Base-by-base conservation (phyloP, 2,888 invertebrate genomes). In the Dryadula phaetusa region DNA sequence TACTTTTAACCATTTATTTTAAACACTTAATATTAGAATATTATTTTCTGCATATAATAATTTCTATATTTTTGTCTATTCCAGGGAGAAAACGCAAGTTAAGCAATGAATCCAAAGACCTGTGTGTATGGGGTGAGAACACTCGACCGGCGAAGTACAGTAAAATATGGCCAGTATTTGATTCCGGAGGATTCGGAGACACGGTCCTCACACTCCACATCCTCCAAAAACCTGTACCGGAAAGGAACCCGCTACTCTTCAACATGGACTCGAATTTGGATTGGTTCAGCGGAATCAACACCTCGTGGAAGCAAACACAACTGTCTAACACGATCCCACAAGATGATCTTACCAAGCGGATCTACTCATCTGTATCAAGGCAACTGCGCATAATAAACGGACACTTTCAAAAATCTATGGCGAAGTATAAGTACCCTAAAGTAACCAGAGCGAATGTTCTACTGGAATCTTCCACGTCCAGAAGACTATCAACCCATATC, bases 161-260 rank as follows among this genome's bases (percentile, higher is more conserved):
- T 75, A 91, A 88, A 76, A 90, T 92, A 80, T 93, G 93, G 92
- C 92, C 92, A 0, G 93, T 93, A 0, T 93, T 93, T 70, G 93
- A 93, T 69, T 93, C 93, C 0, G 93, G 93, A 84, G 93, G 93
- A 72, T 93, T 84, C 18, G 85, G 86, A 3, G 77, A 85, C 42
- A 68, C 84, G 12, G 73, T 87, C 44, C 71, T 88, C 4, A 86
- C 84, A 2, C 77, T 90, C 0, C 82, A 87, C 18, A 71, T 86
- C 1, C 54, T 80, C 25, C 84, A 85, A 49, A 88, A 83, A 61
- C 66, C 83, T 0, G 76, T 82, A 25, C 70, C 77, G 0, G 47
- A 72, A 12, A 79, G 74, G 25, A 92, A 92, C 69, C 86, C 88
- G 0, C 70, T 92, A 3, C 84, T 92, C 12, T 88, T 80, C 73